phyloP scores from a whole-genome alignment of 1,140 invertebrate genomes.

The Thereuonema tuberculata region DNA sequence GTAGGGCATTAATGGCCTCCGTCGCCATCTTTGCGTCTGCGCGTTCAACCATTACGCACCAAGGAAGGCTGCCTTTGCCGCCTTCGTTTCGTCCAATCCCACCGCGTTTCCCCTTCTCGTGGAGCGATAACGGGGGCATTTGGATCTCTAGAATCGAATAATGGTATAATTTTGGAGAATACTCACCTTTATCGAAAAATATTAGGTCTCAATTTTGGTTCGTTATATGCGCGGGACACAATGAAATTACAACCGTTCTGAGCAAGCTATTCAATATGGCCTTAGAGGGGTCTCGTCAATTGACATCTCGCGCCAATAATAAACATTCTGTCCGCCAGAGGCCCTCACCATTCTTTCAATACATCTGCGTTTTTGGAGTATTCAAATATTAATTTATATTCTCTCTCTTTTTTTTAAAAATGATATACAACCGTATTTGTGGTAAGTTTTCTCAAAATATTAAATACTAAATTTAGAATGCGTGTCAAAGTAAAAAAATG shows the following conservation, averaged over 20 bases:
- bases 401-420: no score
- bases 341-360: no score
- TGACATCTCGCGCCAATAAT: no score
- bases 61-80: neutral
- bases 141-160: neutral
- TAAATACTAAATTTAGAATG: no score
- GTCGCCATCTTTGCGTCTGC: constrained; percentile 1
- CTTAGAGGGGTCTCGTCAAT: neutral
- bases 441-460: no score
- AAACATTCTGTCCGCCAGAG: no score
- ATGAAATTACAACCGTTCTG: neutral
- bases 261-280: neutral
- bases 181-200: neutral
- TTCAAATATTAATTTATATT: no score
- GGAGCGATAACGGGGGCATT: neutral
- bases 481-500: no score
- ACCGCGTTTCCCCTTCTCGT: neutral
- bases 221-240: constrained; percentile 1
- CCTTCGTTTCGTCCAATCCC: neutral
- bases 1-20: no score
- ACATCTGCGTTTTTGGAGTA: no score
- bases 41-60: neutral
- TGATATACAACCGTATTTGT: no score
- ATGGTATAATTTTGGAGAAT: neutral
- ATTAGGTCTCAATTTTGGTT: neutral